Base-by-base conservation (phyloP, 1,140 invertebrate genomes). In the Halyomorpha halys region DNA sequence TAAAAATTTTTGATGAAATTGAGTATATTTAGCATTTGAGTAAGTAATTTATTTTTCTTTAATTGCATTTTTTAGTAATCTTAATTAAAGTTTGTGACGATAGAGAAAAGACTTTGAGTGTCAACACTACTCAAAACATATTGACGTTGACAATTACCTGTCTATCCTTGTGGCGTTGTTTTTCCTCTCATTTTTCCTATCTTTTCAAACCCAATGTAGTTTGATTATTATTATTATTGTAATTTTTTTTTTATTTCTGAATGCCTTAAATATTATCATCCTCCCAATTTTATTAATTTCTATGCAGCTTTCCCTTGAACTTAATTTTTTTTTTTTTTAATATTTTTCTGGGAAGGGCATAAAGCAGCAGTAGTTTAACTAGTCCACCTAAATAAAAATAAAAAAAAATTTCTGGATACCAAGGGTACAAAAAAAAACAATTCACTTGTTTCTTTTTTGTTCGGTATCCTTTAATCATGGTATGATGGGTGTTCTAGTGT, bases 401-500 rank as follows among this genome's bases (percentile, higher is more conserved):
- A 60, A 39, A 60, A 39, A 34, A 60, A 30, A 30, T 13, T 60
- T 19, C 44, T 19, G 19, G 60, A 45, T 61, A 61, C 60, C 60
- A 61, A 61, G 60, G 44, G 60, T 61, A 61, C 60, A 61, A 45
- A 13, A 23, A 23, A 45, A 25, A 23, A 23, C 18, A 56, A 15
- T 15, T 56, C 23, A 19, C 47, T 19, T 19, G 15, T 56, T 23
- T 15, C 1, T 23, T 23, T 56, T 56, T 23, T 23, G 15, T 56
- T 56, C 15, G 62, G 47, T 63, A 27, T 63, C 62, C 62, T 23
- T 14, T 63, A 49, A 51, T 18, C 4, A 30, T 63, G 49, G 45
- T 62, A 45, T 62, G 59, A 30, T 65, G 64, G 59, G 60, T 65
- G 64, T 65, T 65, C 53, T 65, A 65, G 64, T 56, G n/a, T 25